Conservation (phyloP, 2,888 invertebrate species). For the Pollenia amentaria region DNA sequence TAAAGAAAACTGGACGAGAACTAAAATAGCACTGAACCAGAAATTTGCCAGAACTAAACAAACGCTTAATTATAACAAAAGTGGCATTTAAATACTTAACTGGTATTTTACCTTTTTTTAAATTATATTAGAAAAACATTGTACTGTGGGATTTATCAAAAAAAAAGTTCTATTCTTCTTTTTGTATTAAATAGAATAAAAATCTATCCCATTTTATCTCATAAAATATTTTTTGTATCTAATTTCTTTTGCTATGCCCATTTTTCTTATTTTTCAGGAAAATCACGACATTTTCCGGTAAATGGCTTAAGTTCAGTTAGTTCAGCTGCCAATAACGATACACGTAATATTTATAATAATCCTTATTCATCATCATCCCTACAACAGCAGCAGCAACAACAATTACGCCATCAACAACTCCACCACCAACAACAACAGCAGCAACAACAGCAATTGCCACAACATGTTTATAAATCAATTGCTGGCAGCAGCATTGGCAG, state of each 20-base stretch:
- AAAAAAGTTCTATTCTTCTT: too few species aligned
- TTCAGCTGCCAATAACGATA: conserved; percentile 77
- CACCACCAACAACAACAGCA: conserved; percentile 75
- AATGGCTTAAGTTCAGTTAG: conserved; percentile 85
- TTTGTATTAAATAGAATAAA: too few species aligned
- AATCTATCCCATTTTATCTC: too few species aligned
- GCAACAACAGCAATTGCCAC: conserved; percentile 75
- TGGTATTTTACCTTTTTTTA: too few species aligned
- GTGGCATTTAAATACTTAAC: too few species aligned
- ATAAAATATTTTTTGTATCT: neutral
- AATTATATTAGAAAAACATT: too few species aligned
- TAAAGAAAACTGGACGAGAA: neutral
- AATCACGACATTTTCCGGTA: conserved; percentile 92
- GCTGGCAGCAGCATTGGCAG: conserved; percentile 76
- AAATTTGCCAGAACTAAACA: neutral
- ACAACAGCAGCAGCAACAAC: conserved; percentile 78
- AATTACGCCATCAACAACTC: conserved; percentile 73
- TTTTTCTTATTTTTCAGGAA: conserved; percentile 85
- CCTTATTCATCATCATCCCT: conserved; percentile 85
- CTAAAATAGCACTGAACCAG: neutral
- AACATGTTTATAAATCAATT: conserved; percentile 82
- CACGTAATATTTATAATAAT: conserved; percentile 87
- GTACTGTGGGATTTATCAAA: too few species aligned
- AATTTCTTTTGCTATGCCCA: conserved; percentile 3
- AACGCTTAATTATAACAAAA: neutral